Evolutionary conservation across 1,140 invertebrate genomes (phyloP).

Genomic region (Trialeurodes vaporariorum): DNA sequence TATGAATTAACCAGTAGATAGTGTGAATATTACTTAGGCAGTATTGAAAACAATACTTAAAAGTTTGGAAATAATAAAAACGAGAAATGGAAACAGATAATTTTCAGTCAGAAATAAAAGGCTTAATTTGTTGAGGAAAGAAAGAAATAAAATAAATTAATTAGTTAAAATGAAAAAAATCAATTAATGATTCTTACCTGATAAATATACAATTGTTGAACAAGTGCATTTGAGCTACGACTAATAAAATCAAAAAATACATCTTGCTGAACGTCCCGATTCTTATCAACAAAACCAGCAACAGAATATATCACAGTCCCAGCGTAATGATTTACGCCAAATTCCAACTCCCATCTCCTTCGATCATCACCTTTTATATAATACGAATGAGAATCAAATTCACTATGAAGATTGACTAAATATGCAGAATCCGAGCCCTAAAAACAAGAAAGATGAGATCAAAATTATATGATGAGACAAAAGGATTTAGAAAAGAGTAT

Average conservation of each 20-base stretch:
- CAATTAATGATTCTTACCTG: no score
- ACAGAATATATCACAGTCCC: conserved; percentile 85
- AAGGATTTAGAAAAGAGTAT: no score
- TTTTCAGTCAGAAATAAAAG: background rate
- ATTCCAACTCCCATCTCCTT: conserved; percentile 81
- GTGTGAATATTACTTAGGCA: no score
- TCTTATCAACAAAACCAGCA: conserved; percentile 94
- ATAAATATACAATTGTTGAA: conserved; percentile 75
- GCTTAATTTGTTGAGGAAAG: background rate
- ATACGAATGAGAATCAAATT: conserved; percentile 73
- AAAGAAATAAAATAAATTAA: background rate
- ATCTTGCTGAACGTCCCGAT: conserved; percentile 87
- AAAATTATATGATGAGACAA: no score
- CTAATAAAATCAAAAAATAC: conserved; percentile 89
- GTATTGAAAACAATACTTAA: background rate
- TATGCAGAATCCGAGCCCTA: conserved; percentile 78
- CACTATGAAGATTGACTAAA: conserved; percentile 75
- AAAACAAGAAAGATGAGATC: no score
- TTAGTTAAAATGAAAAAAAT: conserved; percentile 11
- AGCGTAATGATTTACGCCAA: conserved; percentile 88
- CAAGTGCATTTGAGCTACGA: conserved; percentile 71
- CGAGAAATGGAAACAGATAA: conserved; percentile 15
- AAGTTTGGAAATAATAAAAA: conserved; percentile 3
- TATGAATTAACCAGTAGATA: no score
- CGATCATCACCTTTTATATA: conserved; percentile 81